Evolutionary conservation across 2,113 vertebrate genomes (phyloP).

Genomic region (Paramisgurnus dabryanus): DNA sequence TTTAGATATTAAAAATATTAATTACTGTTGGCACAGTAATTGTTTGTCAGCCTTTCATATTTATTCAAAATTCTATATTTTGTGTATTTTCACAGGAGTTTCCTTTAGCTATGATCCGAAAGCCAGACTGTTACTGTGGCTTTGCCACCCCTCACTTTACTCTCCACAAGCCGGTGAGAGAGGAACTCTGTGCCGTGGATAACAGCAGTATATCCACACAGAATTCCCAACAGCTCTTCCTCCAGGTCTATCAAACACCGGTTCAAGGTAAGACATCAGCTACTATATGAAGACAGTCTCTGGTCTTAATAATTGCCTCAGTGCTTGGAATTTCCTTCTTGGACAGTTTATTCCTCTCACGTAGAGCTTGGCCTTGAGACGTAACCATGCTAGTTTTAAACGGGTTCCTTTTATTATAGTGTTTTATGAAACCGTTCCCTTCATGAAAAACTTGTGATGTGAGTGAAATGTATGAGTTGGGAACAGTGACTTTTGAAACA

Average conservation of each 20-base stretch:
- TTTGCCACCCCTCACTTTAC: constrained; percentile 75
- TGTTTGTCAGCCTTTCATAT: not conserved
- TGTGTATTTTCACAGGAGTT: constrained; percentile 73
- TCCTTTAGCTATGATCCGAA: constrained; percentile 76
- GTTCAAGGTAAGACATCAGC: constrained; percentile 77
- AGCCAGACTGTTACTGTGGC: constrained; percentile 79
- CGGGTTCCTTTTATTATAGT: not conserved
- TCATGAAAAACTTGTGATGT: not conserved
- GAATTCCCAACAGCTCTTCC: constrained; percentile 58
- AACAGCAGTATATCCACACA: constrained; percentile 45
- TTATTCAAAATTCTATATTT: not conserved
- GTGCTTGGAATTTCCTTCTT: not conserved
- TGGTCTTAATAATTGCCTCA: constrained; percentile 14
- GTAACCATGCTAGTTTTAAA: not conserved
- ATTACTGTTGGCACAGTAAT: too few species aligned
- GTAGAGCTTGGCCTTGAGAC: not conserved
- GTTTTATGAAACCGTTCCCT: not conserved
- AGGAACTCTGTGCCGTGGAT: constrained; percentile 62
- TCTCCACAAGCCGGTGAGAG: constrained; percentile 62
- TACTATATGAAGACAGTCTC: not conserved
- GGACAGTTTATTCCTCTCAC: not conserved
- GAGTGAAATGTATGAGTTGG: not conserved
- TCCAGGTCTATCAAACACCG: constrained; percentile 82
- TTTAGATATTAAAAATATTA: too few species aligned
- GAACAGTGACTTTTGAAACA: not conserved